Percentiles rank a stretch among this genome's conserved stretches.
These are phyloP conservation scores for Erythrolamprus reginae DNA, from an alignment of 2,113 vertebrate genomes.

Conservation along the genomic window DNA sequence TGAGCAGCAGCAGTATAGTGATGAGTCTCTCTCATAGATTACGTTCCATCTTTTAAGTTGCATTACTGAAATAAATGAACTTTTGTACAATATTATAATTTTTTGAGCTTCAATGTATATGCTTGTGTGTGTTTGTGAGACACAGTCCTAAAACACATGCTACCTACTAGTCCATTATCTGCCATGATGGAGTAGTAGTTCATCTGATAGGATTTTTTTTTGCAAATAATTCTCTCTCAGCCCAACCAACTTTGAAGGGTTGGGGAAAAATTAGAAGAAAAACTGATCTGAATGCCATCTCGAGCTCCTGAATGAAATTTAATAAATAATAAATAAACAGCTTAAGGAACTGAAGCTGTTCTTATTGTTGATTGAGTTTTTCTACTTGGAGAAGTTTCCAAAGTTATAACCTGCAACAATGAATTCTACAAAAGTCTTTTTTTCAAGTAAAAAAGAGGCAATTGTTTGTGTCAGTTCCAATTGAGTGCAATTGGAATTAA, in stretches of 20 bases:
- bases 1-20: too few species aligned
- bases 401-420: background rate
- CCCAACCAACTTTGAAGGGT: background rate
- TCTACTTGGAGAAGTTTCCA: background rate
- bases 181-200: background rate
- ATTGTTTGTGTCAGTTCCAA: background rate
- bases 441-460: background rate
- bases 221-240: background rate
- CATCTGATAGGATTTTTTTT: background rate
- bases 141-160: background rate
- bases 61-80: too few species aligned
- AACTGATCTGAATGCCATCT: background rate
- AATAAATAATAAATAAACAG: background rate
- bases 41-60: too few species aligned
- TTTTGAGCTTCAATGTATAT: too few species aligned
- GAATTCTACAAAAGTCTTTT: background rate
- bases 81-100: too few species aligned
- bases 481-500: background rate
- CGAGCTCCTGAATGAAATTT: background rate
- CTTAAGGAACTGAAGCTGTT: too few species aligned
- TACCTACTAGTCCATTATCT: background rate
- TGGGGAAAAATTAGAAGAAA: background rate
- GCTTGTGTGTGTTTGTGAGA: background rate
- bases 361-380: background rate
- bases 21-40: too few species aligned